phyloP scores from a whole-genome alignment of 2,888 invertebrate genomes.

The Tetheella fluctuosa region DNA sequence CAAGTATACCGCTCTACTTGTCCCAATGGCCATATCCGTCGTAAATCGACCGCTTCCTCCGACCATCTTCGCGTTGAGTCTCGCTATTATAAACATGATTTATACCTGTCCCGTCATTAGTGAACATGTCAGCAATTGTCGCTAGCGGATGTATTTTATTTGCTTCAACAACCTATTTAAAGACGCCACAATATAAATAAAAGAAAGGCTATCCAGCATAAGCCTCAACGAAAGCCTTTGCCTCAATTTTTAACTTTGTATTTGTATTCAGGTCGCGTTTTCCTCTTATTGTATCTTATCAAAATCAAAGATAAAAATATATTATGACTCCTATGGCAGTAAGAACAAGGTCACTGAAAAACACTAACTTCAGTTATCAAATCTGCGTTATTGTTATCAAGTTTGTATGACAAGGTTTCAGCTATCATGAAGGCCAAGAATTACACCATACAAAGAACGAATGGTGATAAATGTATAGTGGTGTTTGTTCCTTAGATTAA shows the following conservation, averaged over 20 bases:
- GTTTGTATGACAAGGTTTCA: constrained; percentile 7
- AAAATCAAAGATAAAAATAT: constrained; percentile 8
- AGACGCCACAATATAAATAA: constrained; percentile 38
- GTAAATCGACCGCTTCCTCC: constrained; percentile 81
- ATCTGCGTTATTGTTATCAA: neutral
- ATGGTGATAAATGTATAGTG: neutral
- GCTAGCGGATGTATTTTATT: constrained; percentile 74
- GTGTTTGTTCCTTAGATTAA: constrained; percentile 17
- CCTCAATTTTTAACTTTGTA: constrained; percentile 15
- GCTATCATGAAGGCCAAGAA: constrained; percentile 2
- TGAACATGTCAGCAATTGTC: constrained; percentile 74
- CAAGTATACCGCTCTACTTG: constrained; percentile 61
- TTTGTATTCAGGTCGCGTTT: neutral
- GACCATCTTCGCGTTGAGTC: constrained; percentile 61
- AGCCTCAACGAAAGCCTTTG: constrained; percentile 12
- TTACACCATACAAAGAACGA: neutral
- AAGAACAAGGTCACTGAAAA: constrained; percentile 11
- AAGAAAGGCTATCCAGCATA: constrained; percentile 26
- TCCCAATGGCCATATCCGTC: constrained; percentile 79
- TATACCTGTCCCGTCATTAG: constrained; percentile 81
- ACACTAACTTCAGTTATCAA: neutral
- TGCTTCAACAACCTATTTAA: constrained; percentile 60
- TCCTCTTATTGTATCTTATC: constrained; percentile 19
- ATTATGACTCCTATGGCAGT: constrained; percentile 8
- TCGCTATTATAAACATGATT: constrained; percentile 78